A percentile compares a stretch with the other conserved stretches of the same genome.
These are phyloP conservation scores for Drosophila ironensis DNA, from an alignment of 1,140 invertebrate genomes.

Conservation along the genomic window DNA sequence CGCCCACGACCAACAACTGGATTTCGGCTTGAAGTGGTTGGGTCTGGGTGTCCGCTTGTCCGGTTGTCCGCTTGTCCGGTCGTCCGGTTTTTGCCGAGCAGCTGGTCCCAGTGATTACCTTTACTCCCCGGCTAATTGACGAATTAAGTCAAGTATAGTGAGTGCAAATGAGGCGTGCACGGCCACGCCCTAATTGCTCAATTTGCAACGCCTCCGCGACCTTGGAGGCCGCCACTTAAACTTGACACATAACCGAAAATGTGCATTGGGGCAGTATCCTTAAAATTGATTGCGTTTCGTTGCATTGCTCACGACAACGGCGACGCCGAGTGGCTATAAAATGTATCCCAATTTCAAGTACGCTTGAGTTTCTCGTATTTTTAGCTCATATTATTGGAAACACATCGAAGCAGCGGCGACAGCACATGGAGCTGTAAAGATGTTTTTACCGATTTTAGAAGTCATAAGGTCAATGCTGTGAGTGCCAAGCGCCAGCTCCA, in stretches of 20 bases:
- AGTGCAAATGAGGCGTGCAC: constrained; percentile 49
- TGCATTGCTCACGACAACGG: constrained; percentile 7
- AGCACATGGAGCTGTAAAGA: constrained; percentile 72
- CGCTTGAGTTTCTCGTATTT: constrained; percentile 64
- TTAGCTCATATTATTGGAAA: constrained; percentile 69
- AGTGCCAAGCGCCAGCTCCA: constrained; percentile 47
- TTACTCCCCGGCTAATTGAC: constrained; percentile 60
- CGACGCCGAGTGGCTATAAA: constrained; percentile 50
- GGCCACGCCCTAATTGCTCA: constrained; percentile 73
- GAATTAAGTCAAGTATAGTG: constrained; percentile 60
- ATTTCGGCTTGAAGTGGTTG: constrained; percentile 36
- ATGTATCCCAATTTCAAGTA: constrained; percentile 78
- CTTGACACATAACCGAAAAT: constrained; percentile 59
- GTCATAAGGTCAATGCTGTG: constrained; percentile 79
- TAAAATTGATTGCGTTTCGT: constrained; percentile 41
- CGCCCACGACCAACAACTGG: constrained; percentile 26
- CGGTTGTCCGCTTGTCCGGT: constrained; percentile 15
- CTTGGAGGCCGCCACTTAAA: constrained; percentile 60
- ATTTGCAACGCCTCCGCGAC: constrained; percentile 51
- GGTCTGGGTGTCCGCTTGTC: background rate
- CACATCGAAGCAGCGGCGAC: constrained; percentile 28
- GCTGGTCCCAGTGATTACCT: constrained; percentile 40
- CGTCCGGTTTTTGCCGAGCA: constrained; percentile 2
- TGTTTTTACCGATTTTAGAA: constrained; percentile 81
- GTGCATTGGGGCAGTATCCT: constrained; percentile 46